These are phyloP conservation scores for Eupithecia insigniata DNA, from an alignment of 2,888 invertebrate species.

Conservation along the genomic window DNA sequence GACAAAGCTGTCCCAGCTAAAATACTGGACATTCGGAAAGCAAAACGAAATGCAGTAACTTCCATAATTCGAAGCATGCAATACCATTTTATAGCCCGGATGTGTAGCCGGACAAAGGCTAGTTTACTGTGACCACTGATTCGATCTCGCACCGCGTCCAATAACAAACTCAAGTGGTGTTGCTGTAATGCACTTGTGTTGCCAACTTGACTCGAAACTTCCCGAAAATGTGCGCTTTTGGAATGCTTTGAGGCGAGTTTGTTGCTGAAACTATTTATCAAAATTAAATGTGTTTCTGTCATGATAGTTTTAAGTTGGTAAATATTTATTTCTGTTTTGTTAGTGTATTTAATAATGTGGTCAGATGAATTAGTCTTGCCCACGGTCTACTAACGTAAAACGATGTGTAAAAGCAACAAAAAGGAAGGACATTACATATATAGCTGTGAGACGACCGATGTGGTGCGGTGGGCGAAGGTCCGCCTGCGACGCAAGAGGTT, in stretches of 20 bases:
- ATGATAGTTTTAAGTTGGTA: background rate
- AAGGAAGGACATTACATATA: background rate
- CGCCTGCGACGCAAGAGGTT: no score
- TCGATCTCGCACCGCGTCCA: constrained; percentile 53
- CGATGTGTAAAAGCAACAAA: no score
- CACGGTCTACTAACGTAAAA: no score
- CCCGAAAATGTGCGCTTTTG: constrained; percentile 28
- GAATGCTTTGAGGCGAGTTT: constrained; percentile 16
- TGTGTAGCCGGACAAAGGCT: constrained; percentile 37
- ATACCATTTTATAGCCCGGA: constrained; percentile 14
- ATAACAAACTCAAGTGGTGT: constrained; percentile 58
- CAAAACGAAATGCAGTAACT: constrained; percentile 4
- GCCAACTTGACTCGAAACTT: constrained; percentile 25
- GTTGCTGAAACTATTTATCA: background rate
- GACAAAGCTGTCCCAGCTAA: background rate
- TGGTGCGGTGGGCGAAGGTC: no score
- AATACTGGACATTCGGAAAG: background rate
- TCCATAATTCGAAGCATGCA: constrained; percentile 12
- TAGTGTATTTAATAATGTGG: background rate
- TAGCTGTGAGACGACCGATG: background rate
- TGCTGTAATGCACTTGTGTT: constrained; percentile 58
- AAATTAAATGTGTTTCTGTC: background rate
- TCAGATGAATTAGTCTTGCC: background rate
- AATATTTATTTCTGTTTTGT: no score
- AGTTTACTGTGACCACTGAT: constrained; percentile 49